phyloP scores from a whole-genome alignment of 2,888 invertebrate species.

The Heteromyza rotundicornis region DNA sequence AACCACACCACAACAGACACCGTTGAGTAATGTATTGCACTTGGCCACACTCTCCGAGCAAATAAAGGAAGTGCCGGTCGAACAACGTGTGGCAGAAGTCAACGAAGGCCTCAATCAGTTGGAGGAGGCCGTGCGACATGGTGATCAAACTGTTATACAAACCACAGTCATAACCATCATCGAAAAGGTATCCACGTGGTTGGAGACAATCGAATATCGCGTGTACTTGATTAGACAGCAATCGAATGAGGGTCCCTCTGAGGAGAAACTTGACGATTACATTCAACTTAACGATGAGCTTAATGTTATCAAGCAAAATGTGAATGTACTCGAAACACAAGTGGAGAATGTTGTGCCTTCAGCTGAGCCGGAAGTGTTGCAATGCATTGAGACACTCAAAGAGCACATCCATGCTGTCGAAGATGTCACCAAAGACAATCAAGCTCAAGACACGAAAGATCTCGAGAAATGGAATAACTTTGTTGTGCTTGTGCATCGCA shows the following conservation, averaged over 20 bases:
- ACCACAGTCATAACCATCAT: constrained; percentile 76
- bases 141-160: constrained; percentile 69
- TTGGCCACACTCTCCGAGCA: constrained; percentile 68
- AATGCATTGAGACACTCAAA: constrained; percentile 68
- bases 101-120: constrained; percentile 61
- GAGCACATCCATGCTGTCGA: constrained; percentile 76
- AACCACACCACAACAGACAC: constrained; percentile 64
- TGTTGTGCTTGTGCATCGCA: constrained; percentile 68
- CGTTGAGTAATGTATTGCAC: constrained; percentile 69
- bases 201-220: constrained; percentile 83
- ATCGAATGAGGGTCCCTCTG: constrained; percentile 67
- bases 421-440: constrained; percentile 70
- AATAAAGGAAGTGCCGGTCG: constrained; percentile 65
- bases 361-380: constrained; percentile 64
- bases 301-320: constrained; percentile 71
- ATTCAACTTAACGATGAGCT: constrained; percentile 72
- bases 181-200: constrained; percentile 82
- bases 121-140: constrained; percentile 66
- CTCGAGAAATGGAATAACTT: constrained; percentile 77
- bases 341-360: constrained; percentile 62
- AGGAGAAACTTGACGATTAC: constrained; percentile 68
- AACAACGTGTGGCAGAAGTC: constrained; percentile 67
- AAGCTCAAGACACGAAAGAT: constrained; percentile 67
- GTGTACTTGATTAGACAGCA: constrained; percentile 71
- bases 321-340: constrained; percentile 69